A percentile compares a stretch with the other conserved stretches of the same genome.
These are phyloP conservation scores for Apteryx mantelli DNA, from an alignment of 2,113 vertebrate species.

Conservation along the genomic window DNA sequence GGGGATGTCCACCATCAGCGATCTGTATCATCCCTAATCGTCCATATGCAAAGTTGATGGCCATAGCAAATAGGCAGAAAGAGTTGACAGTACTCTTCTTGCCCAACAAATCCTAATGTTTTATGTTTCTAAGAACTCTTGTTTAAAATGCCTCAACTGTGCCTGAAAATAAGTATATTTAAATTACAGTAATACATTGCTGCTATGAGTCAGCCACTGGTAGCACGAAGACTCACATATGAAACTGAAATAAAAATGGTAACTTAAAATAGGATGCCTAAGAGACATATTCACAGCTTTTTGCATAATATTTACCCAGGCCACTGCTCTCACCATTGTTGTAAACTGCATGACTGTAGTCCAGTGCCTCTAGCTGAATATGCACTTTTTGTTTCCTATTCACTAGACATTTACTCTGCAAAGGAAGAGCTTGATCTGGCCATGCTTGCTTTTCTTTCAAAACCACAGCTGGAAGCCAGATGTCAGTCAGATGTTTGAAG, in stretches of 20 bases:
- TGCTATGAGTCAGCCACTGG: neutral
- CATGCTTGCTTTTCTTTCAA: neutral
- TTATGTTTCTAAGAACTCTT: neutral
- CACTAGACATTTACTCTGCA: neutral
- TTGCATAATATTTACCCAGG: neutral
- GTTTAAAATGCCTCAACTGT: neutral
- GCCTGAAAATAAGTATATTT: neutral
- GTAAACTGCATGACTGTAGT: neutral
- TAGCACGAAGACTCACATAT: neutral
- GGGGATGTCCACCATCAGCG: neutral
- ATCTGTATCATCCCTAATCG: neutral
- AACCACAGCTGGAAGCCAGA: neutral
- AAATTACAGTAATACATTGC: neutral
- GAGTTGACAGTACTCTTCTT: neutral
- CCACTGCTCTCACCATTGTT: neutral
- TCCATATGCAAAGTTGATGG: neutral
- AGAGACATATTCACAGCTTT: neutral
- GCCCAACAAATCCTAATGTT: neutral
- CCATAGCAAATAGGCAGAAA: neutral
- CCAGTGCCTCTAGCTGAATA: neutral
- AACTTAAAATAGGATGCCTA: neutral
- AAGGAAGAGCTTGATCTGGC: neutral
- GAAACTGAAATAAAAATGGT: neutral
- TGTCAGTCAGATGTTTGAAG: neutral
- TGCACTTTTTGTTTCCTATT: neutral